phyloP scores from a whole-genome alignment of 1,140 invertebrate species.

The Plodia interpunctella region DNA sequence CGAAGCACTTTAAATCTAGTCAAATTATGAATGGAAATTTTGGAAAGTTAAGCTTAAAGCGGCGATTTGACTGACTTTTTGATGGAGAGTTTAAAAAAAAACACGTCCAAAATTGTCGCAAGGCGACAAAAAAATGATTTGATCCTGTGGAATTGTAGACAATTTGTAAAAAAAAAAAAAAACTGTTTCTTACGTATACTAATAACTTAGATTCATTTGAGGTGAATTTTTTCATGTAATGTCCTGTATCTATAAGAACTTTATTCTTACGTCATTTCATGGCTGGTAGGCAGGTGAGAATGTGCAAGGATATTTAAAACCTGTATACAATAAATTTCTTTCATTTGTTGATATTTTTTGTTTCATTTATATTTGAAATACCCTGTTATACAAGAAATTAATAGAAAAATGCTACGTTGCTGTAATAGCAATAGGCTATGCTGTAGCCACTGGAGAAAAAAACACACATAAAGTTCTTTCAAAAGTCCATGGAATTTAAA shows the following conservation, averaged over 20 bases:
- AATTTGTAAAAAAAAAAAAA: conserved; percentile 45
- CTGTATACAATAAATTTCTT: conserved; percentile 78
- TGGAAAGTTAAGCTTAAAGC: conserved; percentile 50
- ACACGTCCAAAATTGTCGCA: conserved; percentile 69
- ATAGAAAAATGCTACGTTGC: no score
- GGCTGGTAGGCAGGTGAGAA: conserved; percentile 70
- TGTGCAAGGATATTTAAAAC: conserved; percentile 73
- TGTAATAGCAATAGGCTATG: no score
- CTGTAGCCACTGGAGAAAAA: no score
- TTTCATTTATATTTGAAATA: conserved; percentile 47
- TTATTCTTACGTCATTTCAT: conserved; percentile 73
- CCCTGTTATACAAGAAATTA: not conserved
- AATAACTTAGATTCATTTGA: conserved; percentile 59
- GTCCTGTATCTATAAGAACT: conserved; percentile 69
- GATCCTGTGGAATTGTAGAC: conserved; percentile 71
- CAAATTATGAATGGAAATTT: conserved; percentile 62
- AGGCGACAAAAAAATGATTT: conserved; percentile 68
- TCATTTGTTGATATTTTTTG: conserved; percentile 74
- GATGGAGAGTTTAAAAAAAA: conserved; percentile 46
- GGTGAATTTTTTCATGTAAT: conserved; percentile 66
- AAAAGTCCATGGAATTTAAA: no score
- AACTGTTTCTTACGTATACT: conserved; percentile 60
- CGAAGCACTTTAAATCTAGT: conserved; percentile 69
- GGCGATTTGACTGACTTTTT: conserved; percentile 68
- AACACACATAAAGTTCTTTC: no score